These are phyloP conservation scores for Apostichopus californicus DNA, from an alignment of 35 echinoderm and acorn worm genomes.

Conservation along the genomic window DNA sequence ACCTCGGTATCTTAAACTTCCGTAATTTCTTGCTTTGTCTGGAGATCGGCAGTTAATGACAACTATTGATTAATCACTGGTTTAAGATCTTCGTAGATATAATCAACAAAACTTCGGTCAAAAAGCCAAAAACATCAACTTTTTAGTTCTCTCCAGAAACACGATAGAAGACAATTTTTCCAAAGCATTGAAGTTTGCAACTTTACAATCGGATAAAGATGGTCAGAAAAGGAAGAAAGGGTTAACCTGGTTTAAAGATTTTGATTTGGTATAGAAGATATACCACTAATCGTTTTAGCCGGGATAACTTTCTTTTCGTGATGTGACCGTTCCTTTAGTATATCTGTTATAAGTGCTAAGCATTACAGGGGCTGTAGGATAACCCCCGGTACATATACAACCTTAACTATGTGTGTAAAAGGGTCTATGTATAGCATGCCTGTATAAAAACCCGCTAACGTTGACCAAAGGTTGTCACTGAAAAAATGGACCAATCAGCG, in stretches of 20 bases:
- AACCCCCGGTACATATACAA: not conserved
- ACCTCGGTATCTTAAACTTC: too few relatives aligned
- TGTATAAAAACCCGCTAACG: not conserved
- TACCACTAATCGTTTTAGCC: conserved; percentile 2
- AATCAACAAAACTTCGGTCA: too few relatives aligned
- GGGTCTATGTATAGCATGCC: not conserved
- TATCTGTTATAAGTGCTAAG: not conserved
- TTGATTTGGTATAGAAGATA: not conserved
- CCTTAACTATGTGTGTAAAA: not conserved
- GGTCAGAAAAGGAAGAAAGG: not conserved
- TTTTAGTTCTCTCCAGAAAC: not conserved
- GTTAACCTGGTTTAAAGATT: not conserved
- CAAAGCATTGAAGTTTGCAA: not conserved
- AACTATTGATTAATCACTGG: too few relatives aligned
- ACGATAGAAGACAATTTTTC: not conserved
- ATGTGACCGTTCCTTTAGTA: not conserved
- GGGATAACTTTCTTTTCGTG: not conserved
- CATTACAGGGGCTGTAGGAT: not conserved
- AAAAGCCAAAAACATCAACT: conserved; percentile 2
- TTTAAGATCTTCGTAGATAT: too few relatives aligned
- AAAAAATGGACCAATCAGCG: conserved; percentile 12
- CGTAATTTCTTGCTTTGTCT: too few relatives aligned
- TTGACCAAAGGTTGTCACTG: conserved; percentile 40
- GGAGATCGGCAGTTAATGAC: too few relatives aligned
- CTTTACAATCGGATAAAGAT: not conserved